A percentile compares a stretch with the other conserved stretches of the same genome.
phyloP scores from a whole-genome alignment of 1,140 invertebrate species.

The Battus philenor region DNA sequence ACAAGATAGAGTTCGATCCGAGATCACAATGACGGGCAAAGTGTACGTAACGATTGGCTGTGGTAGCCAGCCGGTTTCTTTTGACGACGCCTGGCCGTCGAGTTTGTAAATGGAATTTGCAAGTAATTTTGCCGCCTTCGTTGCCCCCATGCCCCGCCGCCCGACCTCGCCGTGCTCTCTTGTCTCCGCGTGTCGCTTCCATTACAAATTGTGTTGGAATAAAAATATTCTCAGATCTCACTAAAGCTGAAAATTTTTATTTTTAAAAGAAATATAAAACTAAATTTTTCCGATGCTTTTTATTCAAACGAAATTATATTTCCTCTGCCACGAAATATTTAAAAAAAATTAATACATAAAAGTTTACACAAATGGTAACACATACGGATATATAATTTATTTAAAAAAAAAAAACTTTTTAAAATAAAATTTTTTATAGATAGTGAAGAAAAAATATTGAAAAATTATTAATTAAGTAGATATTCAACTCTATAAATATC shows the following conservation, averaged over 20 bases:
- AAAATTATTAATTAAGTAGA: neutral
- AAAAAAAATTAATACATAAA: no score
- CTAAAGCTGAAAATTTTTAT: constrained; percentile 36
- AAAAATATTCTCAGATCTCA: constrained; percentile 59
- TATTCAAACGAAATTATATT: no score
- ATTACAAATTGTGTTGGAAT: constrained; percentile 75
- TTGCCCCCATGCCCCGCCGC: constrained; percentile 28
- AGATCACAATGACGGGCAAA: constrained; percentile 11
- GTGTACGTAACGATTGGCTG: constrained; percentile 18
- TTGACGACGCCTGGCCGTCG: constrained; percentile 43
- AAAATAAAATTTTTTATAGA: no score
- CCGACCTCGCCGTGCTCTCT: constrained; percentile 51
- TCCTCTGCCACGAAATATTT: no score
- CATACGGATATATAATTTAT: no score
- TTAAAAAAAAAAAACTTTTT: no score
- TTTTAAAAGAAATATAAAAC: no score
- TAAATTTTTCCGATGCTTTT: no score
- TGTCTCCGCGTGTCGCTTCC: constrained; percentile 70
- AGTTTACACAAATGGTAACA: no score
- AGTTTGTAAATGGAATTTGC: constrained; percentile 71
- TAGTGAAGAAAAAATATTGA: no score
- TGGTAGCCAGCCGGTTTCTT: constrained; percentile 38
- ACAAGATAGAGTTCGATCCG: neutral
- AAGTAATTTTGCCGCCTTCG: constrained; percentile 63
- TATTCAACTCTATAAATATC: constrained; percentile 41